These are phyloP conservation scores for Aphaenogaster floridana DNA, from an alignment of 1,140 invertebrate genomes.

Conservation along the genomic window DNA sequence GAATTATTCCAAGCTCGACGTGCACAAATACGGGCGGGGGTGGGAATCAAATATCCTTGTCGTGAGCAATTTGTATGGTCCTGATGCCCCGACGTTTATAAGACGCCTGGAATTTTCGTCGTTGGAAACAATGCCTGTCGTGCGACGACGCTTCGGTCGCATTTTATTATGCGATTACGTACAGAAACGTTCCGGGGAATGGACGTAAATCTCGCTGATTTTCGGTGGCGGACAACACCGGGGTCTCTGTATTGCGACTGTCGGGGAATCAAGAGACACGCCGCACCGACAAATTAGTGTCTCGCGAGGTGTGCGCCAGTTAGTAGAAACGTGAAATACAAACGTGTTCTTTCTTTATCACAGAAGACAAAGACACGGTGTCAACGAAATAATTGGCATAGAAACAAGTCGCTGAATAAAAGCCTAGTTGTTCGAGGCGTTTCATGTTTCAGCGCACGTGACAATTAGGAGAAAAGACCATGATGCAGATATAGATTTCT, in stretches of 20 bases:
- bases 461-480: not conserved
- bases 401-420: not conserved
- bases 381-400: constrained; percentile 20
- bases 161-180: constrained; percentile 55
- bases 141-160: constrained; percentile 22
- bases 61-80: constrained; percentile 43
- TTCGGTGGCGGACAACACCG: constrained; percentile 12
- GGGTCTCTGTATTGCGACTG: constrained; percentile 27
- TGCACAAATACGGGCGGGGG: constrained; percentile 25
- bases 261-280: constrained; percentile 2
- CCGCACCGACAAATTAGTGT: constrained; percentile 12
- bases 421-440: not conserved
- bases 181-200: constrained; percentile 27
- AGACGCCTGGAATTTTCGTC: constrained; percentile 56
- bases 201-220: constrained; percentile 55
- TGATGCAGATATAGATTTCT: not conserved
- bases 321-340: constrained; percentile 22
- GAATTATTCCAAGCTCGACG: constrained; percentile 60
- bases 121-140: constrained; percentile 47
- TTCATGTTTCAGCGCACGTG: not conserved
- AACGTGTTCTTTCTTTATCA: not conserved
- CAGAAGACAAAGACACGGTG: not conserved
- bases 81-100: constrained; percentile 38
- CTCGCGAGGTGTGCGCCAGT: not conserved
- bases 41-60: constrained; percentile 43